Base-by-base conservation (phyloP, 1,140 invertebrate genomes). In the Meloidogyne exigua region DNA sequence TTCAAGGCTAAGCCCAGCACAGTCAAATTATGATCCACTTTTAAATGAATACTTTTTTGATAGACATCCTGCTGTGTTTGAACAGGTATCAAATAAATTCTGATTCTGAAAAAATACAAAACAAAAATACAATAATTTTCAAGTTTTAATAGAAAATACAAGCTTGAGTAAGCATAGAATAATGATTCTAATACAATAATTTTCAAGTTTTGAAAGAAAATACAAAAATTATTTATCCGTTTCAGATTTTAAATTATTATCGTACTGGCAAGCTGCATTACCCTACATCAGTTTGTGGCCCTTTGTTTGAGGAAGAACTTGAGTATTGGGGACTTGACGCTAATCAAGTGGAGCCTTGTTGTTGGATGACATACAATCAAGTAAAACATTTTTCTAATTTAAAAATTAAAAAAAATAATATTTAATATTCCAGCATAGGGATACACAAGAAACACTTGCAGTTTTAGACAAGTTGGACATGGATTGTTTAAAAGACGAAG, bases 31-130 rank as follows among this genome's bases (percentile, higher is more conserved):
- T 89, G 95, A 97, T 89, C 93, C 94, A 9, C 92, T 96, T 82
- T 90, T 96, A 79, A 96, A 96, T 89, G 95, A 98, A 89, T 98
- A 97, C 90, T 98, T 98, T 91, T 98, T 98, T 89, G 95, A 98
- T 89, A 89, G 95, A 78, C 95, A 98, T 90, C 95, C 95, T 0
- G 95, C 80, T 42, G 80, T 83, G 18, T 81, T 81, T 72, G 80
- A 81, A 64, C 76, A 80, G 81, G 79, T 70, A 57, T 18, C 42
- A 11, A 5, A 72, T 15, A 21, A 74, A 25, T 28, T 18, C 28
- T 25, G 65, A 26, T 26, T 42, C 7, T 28, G 5, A 18, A 42
- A 42, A 25, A 18, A 39, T 21, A 25, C 5, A 18, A 28, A 18
- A 44, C 10, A 63, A 62, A 63, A 42, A 65, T 72, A 42, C 44